Evolutionary conservation across 2,797 vertebrate species (phyloP), one percentile per base, ranked within the genome.

Genomic region (Ceyx erithaca): DNA sequence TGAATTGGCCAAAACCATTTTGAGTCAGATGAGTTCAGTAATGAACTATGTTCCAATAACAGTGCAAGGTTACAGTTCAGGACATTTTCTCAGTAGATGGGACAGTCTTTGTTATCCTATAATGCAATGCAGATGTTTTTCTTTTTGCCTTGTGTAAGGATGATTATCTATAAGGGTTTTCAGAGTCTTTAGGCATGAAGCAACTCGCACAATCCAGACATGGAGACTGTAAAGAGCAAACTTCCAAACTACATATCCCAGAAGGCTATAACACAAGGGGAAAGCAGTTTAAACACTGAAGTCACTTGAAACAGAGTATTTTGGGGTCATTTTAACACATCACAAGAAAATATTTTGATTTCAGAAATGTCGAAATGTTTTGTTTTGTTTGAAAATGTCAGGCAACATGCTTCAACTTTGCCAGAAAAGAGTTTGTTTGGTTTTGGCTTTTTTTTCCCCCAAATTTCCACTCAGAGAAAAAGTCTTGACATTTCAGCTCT

Each of bases 371-470:
- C 75, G 89, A 95, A 95, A 94, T 82, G 72, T 80, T 93, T 93
- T 85, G 75, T 80, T 95, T 95, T 85, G 55, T 52, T 92, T 95
- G 69, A 91, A 94, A 94, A 94, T 95, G 92, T 95, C 87, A 89
- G 40, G 76, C 58, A 89, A 94, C 85, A 87, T 54, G 40, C 18
- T 69, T 41, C 87, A 76, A 58, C 72, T 85, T 83, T 87, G 69
- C 89, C 85, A 93, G 62, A 94, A 69, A 68, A 55, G 6, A 66
- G 3, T 20, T n/a, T 69, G 40, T 63, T 43, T 63, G 55, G 55
- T 55, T 55, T 55, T 31, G 54, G 54, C 21, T 58, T 22, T 31
- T 31, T 71, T 46, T 71, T 25, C 8, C 8, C 81, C 21, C 26
- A 82, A 85, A 93, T 93, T 95, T 93, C 85, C 80, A 87, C 72